Conservation (phyloP, 2,888 invertebrate genomes). For the Latheticus oryzae region DNA sequence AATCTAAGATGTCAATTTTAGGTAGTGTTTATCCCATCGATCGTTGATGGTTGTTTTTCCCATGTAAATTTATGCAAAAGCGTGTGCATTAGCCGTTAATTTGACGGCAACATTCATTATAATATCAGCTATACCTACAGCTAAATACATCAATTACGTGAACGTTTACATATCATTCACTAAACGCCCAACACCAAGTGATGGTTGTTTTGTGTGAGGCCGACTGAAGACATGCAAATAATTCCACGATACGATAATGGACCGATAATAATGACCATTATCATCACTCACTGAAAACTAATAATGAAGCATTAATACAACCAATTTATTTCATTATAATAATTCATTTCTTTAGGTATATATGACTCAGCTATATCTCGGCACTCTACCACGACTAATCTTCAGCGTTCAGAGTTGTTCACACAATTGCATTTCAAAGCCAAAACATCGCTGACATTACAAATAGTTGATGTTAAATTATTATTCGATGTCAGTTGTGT, state of each 20-base stretch:
- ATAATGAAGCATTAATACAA: slow-evolving; percentile 65
- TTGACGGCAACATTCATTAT: slow-evolving; percentile 58
- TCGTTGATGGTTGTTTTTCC: slow-evolving; percentile 49
- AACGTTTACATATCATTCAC: slow-evolving; percentile 45
- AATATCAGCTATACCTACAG: slow-evolving; percentile 53
- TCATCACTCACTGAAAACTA: slow-evolving; percentile 65
- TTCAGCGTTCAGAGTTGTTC: slow-evolving; percentile 17
- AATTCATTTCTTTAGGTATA: slow-evolving; percentile 62
- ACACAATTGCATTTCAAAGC: slow-evolving; percentile 4
- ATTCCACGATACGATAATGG: slow-evolving; percentile 54
- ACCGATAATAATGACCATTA: slow-evolving; percentile 62
- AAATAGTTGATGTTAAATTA: slow-evolving; percentile 58
- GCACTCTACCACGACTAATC: slow-evolving; percentile 37
- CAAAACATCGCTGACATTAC: slow-evolving; percentile 20
- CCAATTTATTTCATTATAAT: slow-evolving; percentile 67
- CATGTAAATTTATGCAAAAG: slow-evolving; percentile 64
- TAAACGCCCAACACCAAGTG: slow-evolving; percentile 33
- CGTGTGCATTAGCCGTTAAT: slow-evolving; percentile 60
- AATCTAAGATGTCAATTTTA: slow-evolving; percentile 25
- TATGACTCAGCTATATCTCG: slow-evolving; percentile 61
- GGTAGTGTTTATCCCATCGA: slow-evolving; percentile 22
- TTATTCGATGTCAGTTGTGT: no score
- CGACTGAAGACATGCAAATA: slow-evolving; percentile 54
- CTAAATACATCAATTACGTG: slow-evolving; percentile 54
- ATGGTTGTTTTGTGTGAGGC: slow-evolving; percentile 23